Evolutionary conservation across 2,888 invertebrate genomes (phyloP), one percentile per base, ranked within the genome.

Genomic region (Oscheius sp.): DNA sequence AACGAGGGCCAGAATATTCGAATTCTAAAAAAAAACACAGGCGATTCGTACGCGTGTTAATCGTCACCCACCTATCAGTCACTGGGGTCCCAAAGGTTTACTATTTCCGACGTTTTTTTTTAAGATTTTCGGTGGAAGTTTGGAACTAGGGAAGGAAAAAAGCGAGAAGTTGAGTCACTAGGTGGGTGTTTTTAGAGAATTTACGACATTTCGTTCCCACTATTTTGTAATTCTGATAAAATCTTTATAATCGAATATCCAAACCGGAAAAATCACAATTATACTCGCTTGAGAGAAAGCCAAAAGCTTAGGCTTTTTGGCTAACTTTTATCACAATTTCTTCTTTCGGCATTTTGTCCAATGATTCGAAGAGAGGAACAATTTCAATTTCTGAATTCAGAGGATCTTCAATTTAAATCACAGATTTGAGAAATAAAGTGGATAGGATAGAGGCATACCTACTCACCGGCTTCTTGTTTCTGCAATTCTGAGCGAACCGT

Each of bases 311-410:
- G 23, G 45, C 27, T 27, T 61, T 45, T 29, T 61, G 61, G 31
- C 61, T 61, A 3, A 61, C 61, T 20, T 61, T 61, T 20, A 61
- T 61, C 31, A 61, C 61, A 45, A 61, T 45, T 15, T 61, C 61
- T 17, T 61, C 61, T 29, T 61, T 61, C 27, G 61, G 61, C 61
- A 61, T 61, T 6, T 29, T 6, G 8, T 61, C 61, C 31, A 61
- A 61, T 8, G 61, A 45, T 29, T 8, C 45, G 8, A 61, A 45
- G n/a, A 61, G 25, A 27, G 39, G 39, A 31, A n/a, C 17, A 4
- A 39, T 3, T 27, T 58, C 17, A 53, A 17, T 23, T 23, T 5
- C 17, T 53, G 12, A n/a, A n/a, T n/a, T 48, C 10, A 48, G 8
- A 25, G 4, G 42, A 12, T n/a, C n/a, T n/a, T n/a, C n/a, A n/a